These are phyloP conservation scores for Prostheceraeus crozeri DNA, from an alignment of 2,888 invertebrate genomes.

Conservation along the genomic window DNA sequence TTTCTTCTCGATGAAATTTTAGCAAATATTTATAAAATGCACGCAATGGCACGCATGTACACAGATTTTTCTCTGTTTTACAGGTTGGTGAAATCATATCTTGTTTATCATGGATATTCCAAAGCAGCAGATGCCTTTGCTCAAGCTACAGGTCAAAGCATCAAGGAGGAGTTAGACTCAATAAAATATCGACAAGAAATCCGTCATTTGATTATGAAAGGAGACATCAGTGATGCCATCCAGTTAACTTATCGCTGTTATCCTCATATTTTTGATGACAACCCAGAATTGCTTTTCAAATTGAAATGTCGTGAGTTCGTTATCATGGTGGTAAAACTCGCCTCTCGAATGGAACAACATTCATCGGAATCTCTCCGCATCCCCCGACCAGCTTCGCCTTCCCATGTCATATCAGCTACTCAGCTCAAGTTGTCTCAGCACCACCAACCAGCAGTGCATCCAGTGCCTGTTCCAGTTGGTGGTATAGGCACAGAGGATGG, in stretches of 20 bases:
- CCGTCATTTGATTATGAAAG: constrained; percentile 78
- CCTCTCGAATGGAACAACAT: too few species aligned
- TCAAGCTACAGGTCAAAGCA: constrained; percentile 76
- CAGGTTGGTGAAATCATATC: constrained; percentile 88
- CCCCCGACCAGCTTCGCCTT: too few species aligned
- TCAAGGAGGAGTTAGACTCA: constrained; percentile 73
- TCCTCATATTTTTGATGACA: constrained; percentile 82
- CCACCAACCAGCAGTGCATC: too few species aligned
- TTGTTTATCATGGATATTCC: constrained; percentile 95
- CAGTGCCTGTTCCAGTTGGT: too few species aligned
- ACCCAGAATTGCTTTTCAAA: constrained; percentile 82
- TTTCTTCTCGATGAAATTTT: too few species aligned
- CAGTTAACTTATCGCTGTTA: constrained; percentile 77
- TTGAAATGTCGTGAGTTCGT: constrained; percentile 96
- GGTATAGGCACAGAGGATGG: too few species aligned
- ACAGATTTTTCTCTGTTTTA: too few species aligned
- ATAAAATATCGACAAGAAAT: constrained; percentile 52
- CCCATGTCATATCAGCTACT: too few species aligned
- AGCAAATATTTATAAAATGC: too few species aligned
- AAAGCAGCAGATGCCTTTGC: constrained; percentile 87
- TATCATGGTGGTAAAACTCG: constrained; percentile 97
- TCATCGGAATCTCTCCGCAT: too few species aligned
- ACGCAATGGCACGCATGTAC: too few species aligned
- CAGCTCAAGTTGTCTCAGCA: too few species aligned
- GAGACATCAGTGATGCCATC: constrained; percentile 89